Evolutionary conservation across 2,888 invertebrate species (phyloP), one percentile per base, ranked within the genome.

Genomic region (Choristoneura rosaceana): DNA sequence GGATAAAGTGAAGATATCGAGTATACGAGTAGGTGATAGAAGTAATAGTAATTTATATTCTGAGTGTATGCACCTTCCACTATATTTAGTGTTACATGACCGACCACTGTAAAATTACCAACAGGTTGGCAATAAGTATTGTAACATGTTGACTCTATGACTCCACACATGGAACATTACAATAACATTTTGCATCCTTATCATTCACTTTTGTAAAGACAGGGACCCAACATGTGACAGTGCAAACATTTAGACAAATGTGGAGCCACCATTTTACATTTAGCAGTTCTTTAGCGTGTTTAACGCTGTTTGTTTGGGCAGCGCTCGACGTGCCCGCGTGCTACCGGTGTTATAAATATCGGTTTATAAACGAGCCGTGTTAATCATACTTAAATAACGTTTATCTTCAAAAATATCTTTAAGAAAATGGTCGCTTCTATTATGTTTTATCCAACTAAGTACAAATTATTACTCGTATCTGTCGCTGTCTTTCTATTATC

Each of bases 331-430:
- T 75, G 75, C 71, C 76, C 76, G 62, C 71, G 75, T 70, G 77
- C 76, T 79, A 78, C 74, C 55, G 61, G 79, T 77, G 80, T 82
- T 84, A 84, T 84, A 83, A 83, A 83, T 82, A 81, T 78, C 79
- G 82, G 83, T 81, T 83, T 82, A 83, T 86, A 84, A 87, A 87
- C 86, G 83, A 85, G 81, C 86, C 87, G 87, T 47, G 87, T 90
- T 88, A 87, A 87, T 90, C 84, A 87, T 87, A 84, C 85, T 87
- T 86, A 82, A 85, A 84, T 84, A 82, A 81, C 82, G 80, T 78
- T 83, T 82, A 78, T 79, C 78, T 81, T 76, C 69, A 68, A 75
- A 80, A 76, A 76, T 77, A 79, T 80, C 77, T 68, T 65, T 78
- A 76, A 74, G 60, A 7, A 75, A 75, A 74, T 58, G 68, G 50